phyloP scores from a whole-genome alignment of 2,113 vertebrate species.

The Pteruthius melanotis region DNA sequence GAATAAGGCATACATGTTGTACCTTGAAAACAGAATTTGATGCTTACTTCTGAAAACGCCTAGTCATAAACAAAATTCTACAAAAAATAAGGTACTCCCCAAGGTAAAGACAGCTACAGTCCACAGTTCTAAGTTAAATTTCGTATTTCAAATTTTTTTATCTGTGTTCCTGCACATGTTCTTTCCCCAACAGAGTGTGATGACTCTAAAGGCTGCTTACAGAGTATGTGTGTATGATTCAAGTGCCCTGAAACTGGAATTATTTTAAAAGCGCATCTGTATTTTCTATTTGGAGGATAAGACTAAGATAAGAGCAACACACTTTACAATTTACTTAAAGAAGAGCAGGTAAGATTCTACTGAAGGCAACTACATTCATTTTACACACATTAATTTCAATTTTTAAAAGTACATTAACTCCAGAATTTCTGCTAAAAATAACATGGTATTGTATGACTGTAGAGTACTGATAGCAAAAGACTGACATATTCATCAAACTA shows the following conservation, averaged over 20 bases:
- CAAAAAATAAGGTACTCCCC: neutral
- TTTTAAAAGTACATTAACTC: neutral
- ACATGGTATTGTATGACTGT: neutral
- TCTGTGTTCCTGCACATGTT: neutral
- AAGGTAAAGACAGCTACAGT: neutral
- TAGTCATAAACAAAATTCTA: neutral
- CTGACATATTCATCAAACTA: neutral
- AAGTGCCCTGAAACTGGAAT: neutral
- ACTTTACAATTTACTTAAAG: neutral
- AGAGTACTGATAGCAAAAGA: neutral
- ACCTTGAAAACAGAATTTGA: neutral
- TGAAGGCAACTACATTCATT: neutral
- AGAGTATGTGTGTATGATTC: neutral
- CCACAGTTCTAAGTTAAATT: neutral
- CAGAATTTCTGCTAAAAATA: neutral
- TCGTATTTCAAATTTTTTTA: neutral
- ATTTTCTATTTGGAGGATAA: neutral
- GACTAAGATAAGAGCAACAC: neutral
- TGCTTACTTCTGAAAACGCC: neutral
- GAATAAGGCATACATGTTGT: neutral
- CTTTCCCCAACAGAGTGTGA: neutral
- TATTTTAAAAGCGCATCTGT: neutral
- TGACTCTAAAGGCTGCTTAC: neutral
- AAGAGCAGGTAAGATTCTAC: neutral
- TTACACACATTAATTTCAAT: neutral